phyloP scores from a whole-genome alignment of 2,888 invertebrate genomes.

The Melipona bicolor region DNA sequence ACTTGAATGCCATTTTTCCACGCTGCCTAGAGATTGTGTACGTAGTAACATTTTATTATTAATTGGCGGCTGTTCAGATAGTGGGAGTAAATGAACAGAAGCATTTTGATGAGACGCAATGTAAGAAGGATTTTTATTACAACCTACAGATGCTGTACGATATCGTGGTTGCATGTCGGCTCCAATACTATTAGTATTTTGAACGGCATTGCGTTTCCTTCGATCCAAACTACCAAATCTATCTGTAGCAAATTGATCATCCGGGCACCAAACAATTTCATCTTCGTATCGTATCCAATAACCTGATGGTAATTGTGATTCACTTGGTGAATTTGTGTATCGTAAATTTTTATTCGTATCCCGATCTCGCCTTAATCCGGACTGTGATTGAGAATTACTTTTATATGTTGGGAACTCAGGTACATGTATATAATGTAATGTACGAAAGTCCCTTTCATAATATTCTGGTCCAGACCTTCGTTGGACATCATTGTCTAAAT shows the following conservation, averaged over 20 bases:
- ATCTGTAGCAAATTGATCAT: constrained; percentile 75
- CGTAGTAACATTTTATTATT: constrained; percentile 83
- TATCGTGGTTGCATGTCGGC: constrained; percentile 73
- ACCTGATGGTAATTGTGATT: constrained; percentile 73
- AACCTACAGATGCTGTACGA: constrained; percentile 72
- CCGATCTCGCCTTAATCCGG: constrained; percentile 63
- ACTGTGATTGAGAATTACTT: constrained; percentile 57
- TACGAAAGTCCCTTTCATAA: constrained; percentile 71
- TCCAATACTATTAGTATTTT: constrained; percentile 61
- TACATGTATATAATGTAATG: constrained; percentile 67
- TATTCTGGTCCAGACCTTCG: constrained; percentile 68
- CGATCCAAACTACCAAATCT: constrained; percentile 88
- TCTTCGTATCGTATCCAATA: constrained; percentile 81
- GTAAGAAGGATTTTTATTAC: constrained; percentile 52
- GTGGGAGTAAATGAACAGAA: constrained; percentile 66
- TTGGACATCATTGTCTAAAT: constrained; percentile 70
- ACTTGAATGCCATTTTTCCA: constrained; percentile 83
- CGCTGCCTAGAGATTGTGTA: constrained; percentile 87
- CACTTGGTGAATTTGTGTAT: constrained; percentile 56
- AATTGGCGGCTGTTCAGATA: constrained; percentile 68
- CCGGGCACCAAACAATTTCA: constrained; percentile 80
- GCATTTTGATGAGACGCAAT: constrained; percentile 55
- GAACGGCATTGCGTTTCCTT: constrained; percentile 83
- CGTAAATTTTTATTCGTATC: constrained; percentile 58
- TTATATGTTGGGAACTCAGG: constrained; percentile 71